phyloP scores from a whole-genome alignment of 1,140 invertebrate species.

The Eufriesea mexicana region DNA sequence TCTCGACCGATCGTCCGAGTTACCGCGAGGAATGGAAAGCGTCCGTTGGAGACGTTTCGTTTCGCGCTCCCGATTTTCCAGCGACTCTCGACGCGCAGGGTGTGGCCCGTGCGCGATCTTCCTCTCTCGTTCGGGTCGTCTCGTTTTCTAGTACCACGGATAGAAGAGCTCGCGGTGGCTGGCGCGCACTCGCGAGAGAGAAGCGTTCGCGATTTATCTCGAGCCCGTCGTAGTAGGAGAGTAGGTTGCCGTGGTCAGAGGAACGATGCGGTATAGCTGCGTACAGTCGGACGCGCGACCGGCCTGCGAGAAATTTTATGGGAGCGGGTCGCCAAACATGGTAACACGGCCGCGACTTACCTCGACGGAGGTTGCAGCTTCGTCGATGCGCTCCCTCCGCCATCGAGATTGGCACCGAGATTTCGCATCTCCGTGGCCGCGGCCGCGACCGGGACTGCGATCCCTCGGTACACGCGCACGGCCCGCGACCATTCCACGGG shows the following conservation, averaged over 20 bases:
- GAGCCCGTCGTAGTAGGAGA: conserved; percentile 34
- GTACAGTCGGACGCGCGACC: not conserved
- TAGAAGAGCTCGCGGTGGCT: conserved; percentile 13
- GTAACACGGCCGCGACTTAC: conserved; percentile 56
- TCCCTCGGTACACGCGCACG: too few relatives aligned
- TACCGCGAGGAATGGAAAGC: too few relatives aligned
- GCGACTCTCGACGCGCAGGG: not conserved
- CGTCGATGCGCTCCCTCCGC: not conserved
- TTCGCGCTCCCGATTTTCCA: conserved; percentile 21
- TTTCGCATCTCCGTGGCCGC: not conserved
- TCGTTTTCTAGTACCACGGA: conserved; percentile 13
- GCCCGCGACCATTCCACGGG: too few relatives aligned
- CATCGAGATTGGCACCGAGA: too few relatives aligned
- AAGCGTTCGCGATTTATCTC: conserved; percentile 66
- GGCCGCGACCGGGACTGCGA: too few relatives aligned
- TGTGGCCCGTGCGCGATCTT: not conserved
- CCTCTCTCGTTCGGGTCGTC: not conserved
- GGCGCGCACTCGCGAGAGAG: not conserved
- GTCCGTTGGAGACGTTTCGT: too few relatives aligned
- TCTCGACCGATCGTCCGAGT: too few relatives aligned
- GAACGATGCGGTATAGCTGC: conserved; percentile 10
- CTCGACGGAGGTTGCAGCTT: conserved; percentile 15
- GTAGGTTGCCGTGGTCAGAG: conserved; percentile 43
- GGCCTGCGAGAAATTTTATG: conserved; percentile 67
- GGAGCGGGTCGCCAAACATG: conserved; percentile 72